These are phyloP conservation scores for Arion vulgaris DNA, from an alignment of 1,140 invertebrate species.

Conservation along the genomic window DNA sequence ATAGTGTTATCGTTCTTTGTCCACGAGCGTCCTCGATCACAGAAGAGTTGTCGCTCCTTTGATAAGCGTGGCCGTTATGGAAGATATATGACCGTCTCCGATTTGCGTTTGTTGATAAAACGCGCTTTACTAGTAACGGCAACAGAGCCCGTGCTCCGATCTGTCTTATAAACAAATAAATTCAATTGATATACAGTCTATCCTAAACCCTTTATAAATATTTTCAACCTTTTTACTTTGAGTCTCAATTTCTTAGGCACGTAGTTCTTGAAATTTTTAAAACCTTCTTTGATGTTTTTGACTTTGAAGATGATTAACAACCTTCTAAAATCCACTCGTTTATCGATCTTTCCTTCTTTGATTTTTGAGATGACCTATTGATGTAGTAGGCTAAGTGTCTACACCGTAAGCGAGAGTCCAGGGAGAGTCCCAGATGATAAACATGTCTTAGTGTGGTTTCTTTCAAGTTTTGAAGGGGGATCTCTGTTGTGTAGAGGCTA, in stretches of 20 bases:
- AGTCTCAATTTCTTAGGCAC: not conserved
- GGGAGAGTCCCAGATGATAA: not conserved
- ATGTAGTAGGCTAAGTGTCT: not conserved
- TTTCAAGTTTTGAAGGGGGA: too few relatives aligned
- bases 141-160: not conserved
- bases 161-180: slow-evolving; percentile 21
- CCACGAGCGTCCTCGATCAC: slow-evolving; percentile 16
- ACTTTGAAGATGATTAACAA: not conserved
- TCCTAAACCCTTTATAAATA: slow-evolving; percentile 33
- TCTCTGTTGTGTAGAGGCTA: too few relatives aligned
- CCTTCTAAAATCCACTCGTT: not conserved
- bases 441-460: too few relatives aligned
- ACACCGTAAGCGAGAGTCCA: not conserved
- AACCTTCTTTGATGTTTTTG: not conserved
- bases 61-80: not conserved
- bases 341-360: not conserved
- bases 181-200: slow-evolving; percentile 27
- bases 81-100: slow-evolving; percentile 1
- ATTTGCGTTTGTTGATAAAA: not conserved
- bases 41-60: slow-evolving; percentile 3
- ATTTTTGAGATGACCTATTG: not conserved
- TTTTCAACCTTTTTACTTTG: not conserved
- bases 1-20: slow-evolving; percentile 25
- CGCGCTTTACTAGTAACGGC: not conserved
- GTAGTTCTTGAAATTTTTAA: not conserved